These are phyloP conservation scores for Miichthys miiuy DNA, from an alignment of 2,797 vertebrate species.

Conservation along the genomic window DNA sequence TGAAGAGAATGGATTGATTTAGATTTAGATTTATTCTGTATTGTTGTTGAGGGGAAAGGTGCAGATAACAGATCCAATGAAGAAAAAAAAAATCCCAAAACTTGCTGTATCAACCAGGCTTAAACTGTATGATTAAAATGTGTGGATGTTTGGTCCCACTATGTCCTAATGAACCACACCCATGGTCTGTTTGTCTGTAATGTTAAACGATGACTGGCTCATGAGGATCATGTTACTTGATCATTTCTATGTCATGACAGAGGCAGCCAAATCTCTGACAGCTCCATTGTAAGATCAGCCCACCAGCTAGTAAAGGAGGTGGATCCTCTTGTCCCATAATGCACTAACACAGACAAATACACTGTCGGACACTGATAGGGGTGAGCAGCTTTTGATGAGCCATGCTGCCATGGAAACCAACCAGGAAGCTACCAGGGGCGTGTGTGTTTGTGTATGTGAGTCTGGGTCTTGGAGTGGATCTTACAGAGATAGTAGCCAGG, in stretches of 20 bases:
- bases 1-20: neutral
- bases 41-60: neutral
- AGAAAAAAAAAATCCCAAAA: neutral
- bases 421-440: conserved; percentile 65
- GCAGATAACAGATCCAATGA: neutral
- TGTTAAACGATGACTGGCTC: neutral
- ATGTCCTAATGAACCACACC: neutral
- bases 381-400: conserved; percentile 77
- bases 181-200: neutral
- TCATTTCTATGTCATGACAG: neutral
- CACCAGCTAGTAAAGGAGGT: neutral
- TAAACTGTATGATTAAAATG: neutral
- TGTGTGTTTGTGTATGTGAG: conserved; percentile 20
- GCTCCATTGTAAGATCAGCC: neutral
- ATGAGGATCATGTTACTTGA: neutral
- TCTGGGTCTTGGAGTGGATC: conserved; percentile 58
- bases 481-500: conserved; percentile 70
- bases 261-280: neutral
- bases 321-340: neutral
- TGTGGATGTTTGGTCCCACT: neutral
- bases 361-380: conserved; percentile 47
- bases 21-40: neutral
- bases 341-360: conserved; percentile 3
- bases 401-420: conserved; percentile 81
- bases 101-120: neutral